Conservation (phyloP, 2,113 vertebrate species). For the Zosterops borbonicus region DNA sequence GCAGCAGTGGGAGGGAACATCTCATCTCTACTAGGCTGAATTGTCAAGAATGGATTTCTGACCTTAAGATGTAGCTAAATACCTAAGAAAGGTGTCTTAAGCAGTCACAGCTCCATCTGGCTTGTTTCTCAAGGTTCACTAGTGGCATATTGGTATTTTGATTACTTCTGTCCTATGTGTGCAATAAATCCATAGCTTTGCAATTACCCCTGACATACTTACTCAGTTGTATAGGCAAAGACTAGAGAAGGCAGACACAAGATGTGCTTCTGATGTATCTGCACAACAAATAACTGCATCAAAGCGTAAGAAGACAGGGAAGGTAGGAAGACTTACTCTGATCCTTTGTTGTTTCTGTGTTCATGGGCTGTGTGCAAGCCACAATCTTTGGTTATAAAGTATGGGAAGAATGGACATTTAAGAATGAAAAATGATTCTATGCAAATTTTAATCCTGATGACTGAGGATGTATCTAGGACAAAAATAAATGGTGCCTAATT, state of each 20-base stretch:
- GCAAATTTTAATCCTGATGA: background rate
- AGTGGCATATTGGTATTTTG: background rate
- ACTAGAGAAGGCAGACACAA: background rate
- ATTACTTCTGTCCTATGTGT: background rate
- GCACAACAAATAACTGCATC: background rate
- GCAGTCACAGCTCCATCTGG: background rate
- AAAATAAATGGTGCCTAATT: slow-evolving; percentile 21
- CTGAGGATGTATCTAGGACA: background rate
- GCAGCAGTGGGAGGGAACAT: background rate
- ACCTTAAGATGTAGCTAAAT: background rate
- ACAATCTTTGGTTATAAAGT: background rate
- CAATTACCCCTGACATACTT: background rate
- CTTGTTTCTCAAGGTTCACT: background rate
- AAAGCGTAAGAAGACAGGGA: background rate
- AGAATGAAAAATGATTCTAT: background rate
- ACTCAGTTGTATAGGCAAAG: background rate
- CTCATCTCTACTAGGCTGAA: background rate
- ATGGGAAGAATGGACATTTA: background rate
- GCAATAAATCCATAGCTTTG: background rate
- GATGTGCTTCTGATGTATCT: background rate
- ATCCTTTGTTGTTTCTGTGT: background rate
- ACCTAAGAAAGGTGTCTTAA: background rate
- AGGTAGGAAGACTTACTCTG: background rate
- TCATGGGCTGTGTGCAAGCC: background rate
- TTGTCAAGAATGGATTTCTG: background rate